Evolutionary conservation across 2,888 invertebrate genomes (phyloP).

Genomic region (Folsomia candida): DNA sequence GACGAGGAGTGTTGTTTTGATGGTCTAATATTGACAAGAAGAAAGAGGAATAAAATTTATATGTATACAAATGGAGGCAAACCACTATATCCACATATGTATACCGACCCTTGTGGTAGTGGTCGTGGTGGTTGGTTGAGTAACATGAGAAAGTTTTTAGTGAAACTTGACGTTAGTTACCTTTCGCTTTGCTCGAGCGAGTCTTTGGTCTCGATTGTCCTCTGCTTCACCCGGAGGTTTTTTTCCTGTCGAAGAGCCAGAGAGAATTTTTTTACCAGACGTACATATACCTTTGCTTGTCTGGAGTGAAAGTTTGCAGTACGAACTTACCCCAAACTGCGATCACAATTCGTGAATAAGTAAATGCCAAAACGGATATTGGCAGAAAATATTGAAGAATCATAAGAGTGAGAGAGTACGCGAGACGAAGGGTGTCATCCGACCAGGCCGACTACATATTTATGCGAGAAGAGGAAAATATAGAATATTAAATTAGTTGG

Average conservation of each 20-base stretch:
- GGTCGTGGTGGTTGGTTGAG: too few relatives aligned
- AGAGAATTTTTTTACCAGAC: too few relatives aligned
- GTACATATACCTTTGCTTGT: too few relatives aligned
- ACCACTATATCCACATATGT: too few relatives aligned
- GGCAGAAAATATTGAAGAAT: constrained; percentile 82
- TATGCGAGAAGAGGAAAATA: background rate
- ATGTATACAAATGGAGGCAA: too few relatives aligned
- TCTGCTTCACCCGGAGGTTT: constrained; percentile 85
- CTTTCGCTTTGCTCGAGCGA: constrained; percentile 83
- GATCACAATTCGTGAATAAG: constrained; percentile 80
- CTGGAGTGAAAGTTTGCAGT: background rate
- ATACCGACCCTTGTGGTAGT: too few relatives aligned
- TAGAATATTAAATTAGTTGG: too few relatives aligned
- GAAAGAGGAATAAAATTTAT: too few relatives aligned
- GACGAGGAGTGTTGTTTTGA: background rate
- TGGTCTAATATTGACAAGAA: too few relatives aligned
- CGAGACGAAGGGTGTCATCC: constrained; percentile 62
- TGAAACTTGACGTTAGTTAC: too few relatives aligned
- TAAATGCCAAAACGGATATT: constrained; percentile 73
- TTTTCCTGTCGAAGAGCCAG: too few relatives aligned
- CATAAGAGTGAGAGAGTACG: constrained; percentile 75
- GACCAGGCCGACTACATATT: constrained; percentile 2
- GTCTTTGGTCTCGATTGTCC: constrained; percentile 73
- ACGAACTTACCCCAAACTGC: constrained; percentile 72
- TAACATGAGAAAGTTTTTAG: too few relatives aligned